phyloP scores from a whole-genome alignment of 2,888 invertebrate genomes.

The Meiosimyza decipiens region DNA sequence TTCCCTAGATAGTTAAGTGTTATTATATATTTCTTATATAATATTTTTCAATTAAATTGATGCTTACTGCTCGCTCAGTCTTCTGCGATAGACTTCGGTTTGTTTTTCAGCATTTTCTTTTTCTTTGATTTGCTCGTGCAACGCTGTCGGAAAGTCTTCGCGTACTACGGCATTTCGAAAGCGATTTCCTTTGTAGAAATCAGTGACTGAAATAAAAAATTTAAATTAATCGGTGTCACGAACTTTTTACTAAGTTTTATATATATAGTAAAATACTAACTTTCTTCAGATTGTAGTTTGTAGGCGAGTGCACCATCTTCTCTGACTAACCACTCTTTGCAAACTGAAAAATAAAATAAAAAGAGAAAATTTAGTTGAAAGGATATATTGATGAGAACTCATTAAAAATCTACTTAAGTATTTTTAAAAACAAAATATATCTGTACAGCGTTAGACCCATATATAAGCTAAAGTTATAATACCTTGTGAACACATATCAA shows the following conservation, averaged over 20 bases:
- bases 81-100: slow-evolving; percentile 69
- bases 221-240: not conserved
- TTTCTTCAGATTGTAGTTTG: slow-evolving; percentile 83
- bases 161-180: slow-evolving; percentile 80
- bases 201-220: slow-evolving; percentile 70
- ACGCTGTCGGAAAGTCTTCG: slow-evolving; percentile 81
- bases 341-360: slow-evolving; percentile 70
- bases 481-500: too few species aligned
- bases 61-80: slow-evolving; percentile 73
- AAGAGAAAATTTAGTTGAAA: not conserved
- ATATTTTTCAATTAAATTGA: not conserved
- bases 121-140: slow-evolving; percentile 78
- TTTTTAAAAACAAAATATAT: too few species aligned
- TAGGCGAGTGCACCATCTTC: slow-evolving; percentile 87
- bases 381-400: too few species aligned
- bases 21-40: not conserved
- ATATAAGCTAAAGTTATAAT: too few species aligned
- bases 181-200: slow-evolving; percentile 82
- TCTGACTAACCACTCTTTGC: slow-evolving; percentile 84
- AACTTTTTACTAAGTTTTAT: not conserved
- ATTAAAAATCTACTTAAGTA: too few species aligned
- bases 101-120: slow-evolving; percentile 74
- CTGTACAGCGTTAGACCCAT: too few species aligned
- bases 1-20: slow-evolving; percentile 68
- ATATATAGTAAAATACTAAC: slow-evolving; percentile 67